These are phyloP conservation scores for Rhynchophorus ferrugineus DNA, from an alignment of 1,140 invertebrate species.

Conservation along the genomic window DNA sequence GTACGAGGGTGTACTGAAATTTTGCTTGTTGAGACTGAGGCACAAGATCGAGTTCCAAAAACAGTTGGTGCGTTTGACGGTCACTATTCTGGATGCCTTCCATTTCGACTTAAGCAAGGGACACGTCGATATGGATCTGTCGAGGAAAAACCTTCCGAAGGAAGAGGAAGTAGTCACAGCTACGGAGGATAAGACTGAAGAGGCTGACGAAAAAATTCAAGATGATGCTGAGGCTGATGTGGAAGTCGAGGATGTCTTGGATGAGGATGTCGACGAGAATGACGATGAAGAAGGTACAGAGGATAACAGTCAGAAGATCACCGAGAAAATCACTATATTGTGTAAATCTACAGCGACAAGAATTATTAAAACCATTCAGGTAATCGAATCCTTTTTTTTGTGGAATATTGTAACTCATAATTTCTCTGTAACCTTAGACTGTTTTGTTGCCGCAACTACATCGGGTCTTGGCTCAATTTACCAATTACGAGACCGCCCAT, in stretches of 20 bases:
- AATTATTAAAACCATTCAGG: conserved; percentile 59
- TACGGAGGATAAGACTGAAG: conserved; percentile 29
- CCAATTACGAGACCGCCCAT: conserved; percentile 68
- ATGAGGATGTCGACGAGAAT: conserved; percentile 26
- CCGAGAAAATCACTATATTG: conserved; percentile 51
- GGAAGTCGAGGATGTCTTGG: conserved; percentile 9
- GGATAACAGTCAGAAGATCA: conserved; percentile 37
- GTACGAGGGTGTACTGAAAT: conserved; percentile 72
- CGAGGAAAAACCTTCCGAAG: not conserved
- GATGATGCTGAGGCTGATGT: not conserved
- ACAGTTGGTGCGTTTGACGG: conserved; percentile 71
- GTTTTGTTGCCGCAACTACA: conserved; percentile 58
- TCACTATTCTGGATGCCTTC: conserved; percentile 81
- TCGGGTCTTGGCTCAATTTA: conserved; percentile 61
- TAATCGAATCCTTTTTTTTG: conserved; percentile 13
- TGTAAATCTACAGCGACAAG: conserved; percentile 63
- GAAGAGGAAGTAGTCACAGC: conserved; percentile 25
- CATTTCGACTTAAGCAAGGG: conserved; percentile 81
- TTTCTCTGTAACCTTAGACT: no score
- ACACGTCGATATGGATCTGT: conserved; percentile 30
- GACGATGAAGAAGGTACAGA: conserved; percentile 28
- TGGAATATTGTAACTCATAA: no score
- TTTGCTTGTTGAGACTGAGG: conserved; percentile 70
- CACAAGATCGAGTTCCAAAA: conserved; percentile 68
- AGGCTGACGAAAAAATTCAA: conserved; percentile 23